Percentiles rank a stretch among this genome's conserved stretches.
Evolutionary conservation across 2,888 invertebrate genomes (phyloP).

Genomic region (Cerceris ruficornis): DNA sequence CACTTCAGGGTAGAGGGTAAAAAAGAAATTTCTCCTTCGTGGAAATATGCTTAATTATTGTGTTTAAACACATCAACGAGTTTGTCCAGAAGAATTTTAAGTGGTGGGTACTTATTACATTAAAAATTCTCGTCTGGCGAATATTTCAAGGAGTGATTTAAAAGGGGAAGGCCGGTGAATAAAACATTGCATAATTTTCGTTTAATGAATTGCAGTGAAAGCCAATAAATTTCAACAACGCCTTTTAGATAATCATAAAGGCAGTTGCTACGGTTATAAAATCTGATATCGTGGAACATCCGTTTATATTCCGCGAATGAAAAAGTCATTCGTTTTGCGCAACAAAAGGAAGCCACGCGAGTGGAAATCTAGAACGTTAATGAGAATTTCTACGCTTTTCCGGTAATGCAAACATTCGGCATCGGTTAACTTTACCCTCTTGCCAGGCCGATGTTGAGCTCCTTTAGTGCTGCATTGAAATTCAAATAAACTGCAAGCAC

Average conservation of each 20-base stretch:
- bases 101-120: background rate
- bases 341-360: constrained; percentile 28
- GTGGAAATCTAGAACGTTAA: constrained; percentile 51
- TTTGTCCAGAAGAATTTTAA: too few relatives aligned
- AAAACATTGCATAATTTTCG: background rate
- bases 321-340: constrained; percentile 34
- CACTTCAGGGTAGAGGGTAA: too few relatives aligned
- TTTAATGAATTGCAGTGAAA: background rate
- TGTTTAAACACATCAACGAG: too few relatives aligned
- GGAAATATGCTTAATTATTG: too few relatives aligned
- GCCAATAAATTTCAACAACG: too few relatives aligned
- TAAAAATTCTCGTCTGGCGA: background rate
- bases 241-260: background rate
- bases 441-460: background rate
- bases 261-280: background rate
- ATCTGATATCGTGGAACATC: background rate
- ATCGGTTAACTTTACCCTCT: constrained; percentile 30
- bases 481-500: constrained; percentile 55
- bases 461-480: constrained; percentile 48
- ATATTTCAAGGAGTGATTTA: too few relatives aligned
- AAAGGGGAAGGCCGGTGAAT: background rate
- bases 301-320: constrained; percentile 25
- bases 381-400: constrained; percentile 49
- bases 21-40: too few relatives aligned
- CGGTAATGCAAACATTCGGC: constrained; percentile 24